Evolutionary conservation across 2,888 invertebrate species (phyloP).

Genomic region (Tubulanus polymorphus): DNA sequence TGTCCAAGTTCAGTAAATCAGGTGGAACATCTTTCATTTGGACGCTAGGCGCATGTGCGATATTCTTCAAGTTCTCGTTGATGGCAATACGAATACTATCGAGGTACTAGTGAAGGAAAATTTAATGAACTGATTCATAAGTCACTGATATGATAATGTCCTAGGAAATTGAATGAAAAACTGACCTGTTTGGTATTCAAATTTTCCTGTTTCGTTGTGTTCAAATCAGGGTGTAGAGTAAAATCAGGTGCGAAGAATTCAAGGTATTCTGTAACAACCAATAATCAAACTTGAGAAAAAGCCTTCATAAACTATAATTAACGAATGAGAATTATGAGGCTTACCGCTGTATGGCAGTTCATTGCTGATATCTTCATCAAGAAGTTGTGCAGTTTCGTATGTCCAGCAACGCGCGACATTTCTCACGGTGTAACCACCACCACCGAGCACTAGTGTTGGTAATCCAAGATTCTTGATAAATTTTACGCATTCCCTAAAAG

Average conservation of each 20-base stretch:
- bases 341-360: slow-evolving; percentile 82
- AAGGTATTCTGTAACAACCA: slow-evolving; percentile 68
- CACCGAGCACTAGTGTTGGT: slow-evolving; percentile 84
- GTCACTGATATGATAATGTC: too few relatives aligned
- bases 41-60: slow-evolving; percentile 84
- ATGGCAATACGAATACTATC: slow-evolving; percentile 83
- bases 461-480: slow-evolving; percentile 89
- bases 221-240: slow-evolving; percentile 86
- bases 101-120: slow-evolving; percentile 64
- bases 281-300: not conserved
- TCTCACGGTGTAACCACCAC: slow-evolving; percentile 82
- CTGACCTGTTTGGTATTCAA: slow-evolving; percentile 78
- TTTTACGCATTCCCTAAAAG: slow-evolving; percentile 80
- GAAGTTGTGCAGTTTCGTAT: slow-evolving; percentile 89
- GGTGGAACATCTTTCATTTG: slow-evolving; percentile 95
- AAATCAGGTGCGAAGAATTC: slow-evolving; percentile 98
- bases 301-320: not conserved
- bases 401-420: slow-evolving; percentile 99
- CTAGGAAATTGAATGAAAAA: not conserved
- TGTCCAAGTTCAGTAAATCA: slow-evolving; percentile 58
- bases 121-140: too few relatives aligned
- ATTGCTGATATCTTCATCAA: slow-evolving; percentile 87
- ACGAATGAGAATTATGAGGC: slow-evolving; percentile 6
- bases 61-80: slow-evolving; percentile 88
- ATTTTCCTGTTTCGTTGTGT: slow-evolving; percentile 75